Evolutionary conservation across 1,140 invertebrate genomes (phyloP), one percentile per base, ranked within the genome.

Genomic region (Bradysia coprophila): DNA sequence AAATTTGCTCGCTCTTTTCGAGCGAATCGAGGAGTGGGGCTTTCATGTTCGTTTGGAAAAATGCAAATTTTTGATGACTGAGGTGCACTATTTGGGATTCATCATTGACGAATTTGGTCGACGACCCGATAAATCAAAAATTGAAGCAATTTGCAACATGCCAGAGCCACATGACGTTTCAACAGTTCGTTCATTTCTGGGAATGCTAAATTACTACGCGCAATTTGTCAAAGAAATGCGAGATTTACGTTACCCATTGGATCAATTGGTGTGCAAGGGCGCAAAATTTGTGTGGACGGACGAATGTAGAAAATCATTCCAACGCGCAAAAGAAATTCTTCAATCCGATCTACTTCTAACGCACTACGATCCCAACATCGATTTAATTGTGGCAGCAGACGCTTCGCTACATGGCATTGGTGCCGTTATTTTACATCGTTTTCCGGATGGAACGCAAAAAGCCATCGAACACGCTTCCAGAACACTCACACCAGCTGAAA

Each of bases 381-480:
- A 67, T 56, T 52, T 71, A 53, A 54, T 65, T 51, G 52, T 72
- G 6, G 48, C 58, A 6, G 55, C 49, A 9, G 66, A 69, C 48
- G 61, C 57, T 16, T 57, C 49, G 19, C 48, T 54, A 2, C 50
- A 49, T 33, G 65, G 62, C 1, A 20, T 69, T 4, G 63, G 64
- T 15, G 64, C 62, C 2, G 62, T 72, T 1, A 22, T 72, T 9
- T 46, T 50, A 15, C 65, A 69, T 38, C 39, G 41, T 2, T 48
- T 48, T 34, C 11, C 41, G 11, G 51, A 64, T 46, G 62, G 54
- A 2, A 16, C 19, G 5, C 64, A 68, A 46, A 48, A 52, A 11
- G 65, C 65, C 1, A 62, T 73, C 16, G 54, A 55, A 10, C 71
- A 51, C 50, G 64, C 57, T 1, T 72, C 66, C 13, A 50, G 60